A percentile compares a stretch with the other conserved stretches of the same genome.
Conservation (phyloP, 2,113 vertebrate species). For the Petaurus breviceps region DNA sequence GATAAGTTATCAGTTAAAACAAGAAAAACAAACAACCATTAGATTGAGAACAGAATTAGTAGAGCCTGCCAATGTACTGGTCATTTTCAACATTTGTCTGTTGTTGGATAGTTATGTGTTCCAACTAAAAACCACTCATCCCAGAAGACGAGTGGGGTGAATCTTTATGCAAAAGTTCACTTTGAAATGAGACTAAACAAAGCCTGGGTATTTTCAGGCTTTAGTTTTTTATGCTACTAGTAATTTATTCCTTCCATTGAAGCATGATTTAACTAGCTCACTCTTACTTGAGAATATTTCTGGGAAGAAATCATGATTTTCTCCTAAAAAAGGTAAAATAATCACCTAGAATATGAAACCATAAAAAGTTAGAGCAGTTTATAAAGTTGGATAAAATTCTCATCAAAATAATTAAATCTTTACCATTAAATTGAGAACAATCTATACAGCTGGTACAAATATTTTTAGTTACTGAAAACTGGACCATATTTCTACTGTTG, state of each 20-base stretch:
- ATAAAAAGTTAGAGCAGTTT: not conserved
- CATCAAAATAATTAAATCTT: not conserved
- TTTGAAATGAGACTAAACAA: not conserved
- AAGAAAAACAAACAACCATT: not conserved
- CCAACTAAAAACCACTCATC: not conserved
- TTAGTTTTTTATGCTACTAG: too few species aligned
- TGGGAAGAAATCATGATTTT: not conserved
- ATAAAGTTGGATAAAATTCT: not conserved
- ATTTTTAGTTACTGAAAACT: not conserved
- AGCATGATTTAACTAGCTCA: not conserved
- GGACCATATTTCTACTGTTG: not conserved
- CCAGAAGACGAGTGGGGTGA: not conserved
- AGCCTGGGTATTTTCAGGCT: not conserved
- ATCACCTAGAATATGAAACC: not conserved
- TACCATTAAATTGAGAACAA: not conserved
- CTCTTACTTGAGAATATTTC: not conserved
- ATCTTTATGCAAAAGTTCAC: not conserved
- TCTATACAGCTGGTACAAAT: not conserved
- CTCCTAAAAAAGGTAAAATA: not conserved
- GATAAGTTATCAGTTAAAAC: not conserved
- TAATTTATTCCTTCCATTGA: too few species aligned
- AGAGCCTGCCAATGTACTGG: not conserved
- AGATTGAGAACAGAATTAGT: not conserved
- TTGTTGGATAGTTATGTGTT: not conserved
- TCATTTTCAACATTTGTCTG: not conserved